Evolutionary conservation across 2,888 invertebrate species (phyloP).

Genomic region (Phytoseiulus persimilis): DNA sequence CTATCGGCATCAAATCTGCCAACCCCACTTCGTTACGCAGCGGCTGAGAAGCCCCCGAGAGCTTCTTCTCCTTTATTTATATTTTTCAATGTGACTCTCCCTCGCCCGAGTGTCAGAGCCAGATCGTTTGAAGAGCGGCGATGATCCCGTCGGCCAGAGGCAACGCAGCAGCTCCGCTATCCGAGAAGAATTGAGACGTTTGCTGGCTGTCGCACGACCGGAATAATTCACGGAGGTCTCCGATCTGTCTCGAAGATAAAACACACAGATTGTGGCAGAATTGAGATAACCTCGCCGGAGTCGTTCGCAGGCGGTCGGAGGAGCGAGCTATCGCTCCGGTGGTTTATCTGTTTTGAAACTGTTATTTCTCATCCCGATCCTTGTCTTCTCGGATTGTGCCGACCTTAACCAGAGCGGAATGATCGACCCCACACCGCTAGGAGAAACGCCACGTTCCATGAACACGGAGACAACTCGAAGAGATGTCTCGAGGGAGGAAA

Average conservation of each 20-base stretch:
- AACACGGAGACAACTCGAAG: too few species aligned
- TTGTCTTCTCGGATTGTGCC: neutral
- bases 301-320: neutral
- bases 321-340: neutral
- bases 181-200: neutral
- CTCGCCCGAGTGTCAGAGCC: neutral
- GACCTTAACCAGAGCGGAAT: neutral
- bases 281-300: neutral
- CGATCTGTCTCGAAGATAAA: neutral
- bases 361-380: neutral
- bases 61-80: neutral
- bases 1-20: neutral
- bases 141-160: neutral
- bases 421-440: too few species aligned
- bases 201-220: neutral
- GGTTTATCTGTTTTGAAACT: neutral
- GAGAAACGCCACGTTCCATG: too few species aligned
- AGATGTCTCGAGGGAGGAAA: too few species aligned
- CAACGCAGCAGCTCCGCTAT: neutral
- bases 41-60: neutral
- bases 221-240: constrained; percentile 5
- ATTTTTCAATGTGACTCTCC: neutral
- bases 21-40: neutral
- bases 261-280: neutral
- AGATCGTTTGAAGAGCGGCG: neutral